Evolutionary conservation across 2,113 vertebrate species (phyloP).

Genomic region (Columba janthina): DNA sequence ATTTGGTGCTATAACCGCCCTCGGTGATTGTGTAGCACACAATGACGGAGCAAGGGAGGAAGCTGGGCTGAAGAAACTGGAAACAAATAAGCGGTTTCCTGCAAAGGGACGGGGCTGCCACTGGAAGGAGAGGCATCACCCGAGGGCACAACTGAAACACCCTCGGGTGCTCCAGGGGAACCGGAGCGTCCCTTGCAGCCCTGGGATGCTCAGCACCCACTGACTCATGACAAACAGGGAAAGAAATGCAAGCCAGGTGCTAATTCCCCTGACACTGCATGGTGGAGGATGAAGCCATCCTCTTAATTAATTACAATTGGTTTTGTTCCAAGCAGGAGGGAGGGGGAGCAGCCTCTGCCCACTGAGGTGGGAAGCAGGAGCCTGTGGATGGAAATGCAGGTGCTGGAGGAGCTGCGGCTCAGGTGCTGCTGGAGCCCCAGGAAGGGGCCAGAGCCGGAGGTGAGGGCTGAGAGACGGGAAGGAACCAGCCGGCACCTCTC

Average conservation of each 20-base stretch:
- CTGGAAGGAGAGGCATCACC: fast-evolving
- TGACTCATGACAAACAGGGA: background rate
- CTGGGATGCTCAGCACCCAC: background rate
- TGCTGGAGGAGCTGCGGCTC: background rate
- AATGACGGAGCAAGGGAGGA: background rate
- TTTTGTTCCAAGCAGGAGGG: background rate
- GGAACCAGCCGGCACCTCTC: background rate
- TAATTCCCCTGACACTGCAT: background rate
- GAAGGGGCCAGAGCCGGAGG: background rate
- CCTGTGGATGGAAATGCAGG: background rate
- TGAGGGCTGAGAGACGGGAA: background rate
- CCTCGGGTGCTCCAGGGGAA: too few species aligned
- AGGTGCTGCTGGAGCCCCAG: fast-evolving
- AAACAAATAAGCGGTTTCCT: background rate
- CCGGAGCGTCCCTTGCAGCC: background rate
- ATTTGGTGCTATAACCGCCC: fast-evolving
- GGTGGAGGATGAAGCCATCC: background rate
- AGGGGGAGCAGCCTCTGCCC: background rate
- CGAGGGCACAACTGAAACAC: fast-evolving
- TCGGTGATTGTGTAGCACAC: background rate
- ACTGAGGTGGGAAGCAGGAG: background rate
- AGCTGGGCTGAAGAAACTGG: background rate
- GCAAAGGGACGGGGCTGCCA: background rate
- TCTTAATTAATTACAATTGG: background rate
- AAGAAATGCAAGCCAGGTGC: background rate